Evolutionary conservation across 2,888 invertebrate genomes (phyloP), one percentile per base, ranked within the genome.

Genomic region (Lithosia quadra): DNA sequence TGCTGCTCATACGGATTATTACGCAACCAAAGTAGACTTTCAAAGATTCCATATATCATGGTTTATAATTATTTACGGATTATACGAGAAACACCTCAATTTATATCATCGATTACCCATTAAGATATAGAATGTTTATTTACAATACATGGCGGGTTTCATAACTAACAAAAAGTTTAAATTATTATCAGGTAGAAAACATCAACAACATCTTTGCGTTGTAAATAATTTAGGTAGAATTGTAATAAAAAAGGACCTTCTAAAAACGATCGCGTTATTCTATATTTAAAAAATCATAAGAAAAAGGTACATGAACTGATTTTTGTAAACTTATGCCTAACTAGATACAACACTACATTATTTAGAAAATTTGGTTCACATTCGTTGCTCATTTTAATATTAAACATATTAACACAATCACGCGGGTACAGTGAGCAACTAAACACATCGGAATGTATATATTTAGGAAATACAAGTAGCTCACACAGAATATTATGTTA

Each of bases 331-430:
- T 92, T 91, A 93, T 80, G 63, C 77, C 91, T 93, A 93, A 69
- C 89, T 92, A 93, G 89, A 87, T 92, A 93, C 88, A 90, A 90
- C 80, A 89, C 88, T 92, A 92, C 86, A 87, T 86, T 49, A 86
- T 89, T 89, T 89, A 90, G 88, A 90, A 87, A 92, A 91, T 94
- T 95, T 95, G 95, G 94, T 94, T 93, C 93, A 92, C 88, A 91
- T 94, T 95, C 94, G 94, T 95, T 95, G 94, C 95, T 94, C 93
- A 80, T 85, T 88, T 88, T 85, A 84, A 86, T 84, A 86, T 85
- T 84, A 84, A 85, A 86, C 73, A 82, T 82, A 85, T 78, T 67
- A 83, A 80, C 81, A 80, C 73, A 83, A 81, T 86, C 84, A 83
- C 84, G 75, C 80, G 82, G 84, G 78, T 78, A 80, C 74, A 77